Evolutionary conservation across 1,140 invertebrate genomes (phyloP), one percentile per base, ranked within the genome.

Genomic region (Liolophura sinensis): DNA sequence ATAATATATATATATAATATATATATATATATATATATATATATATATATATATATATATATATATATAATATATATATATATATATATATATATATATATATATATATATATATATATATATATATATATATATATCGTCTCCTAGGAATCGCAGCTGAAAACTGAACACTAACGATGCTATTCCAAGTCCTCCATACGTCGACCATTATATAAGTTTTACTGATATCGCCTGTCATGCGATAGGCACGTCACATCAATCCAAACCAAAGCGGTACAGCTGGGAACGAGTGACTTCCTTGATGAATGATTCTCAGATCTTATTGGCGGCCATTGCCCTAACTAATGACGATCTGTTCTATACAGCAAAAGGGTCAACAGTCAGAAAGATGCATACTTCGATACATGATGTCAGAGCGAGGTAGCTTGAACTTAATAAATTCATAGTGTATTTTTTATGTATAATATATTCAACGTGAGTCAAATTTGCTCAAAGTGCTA

Each of bases 271-370:
- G 3, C 22, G 22, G 51, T n/a, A 3, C 12, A 52, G 12, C 22
- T n/a, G 1, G 18, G 51, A 24, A 52, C 18, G 12, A 52, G n/a
- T 7, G 22, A 52, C 18, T n/a, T 24, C 18, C 22, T 12, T n/a
- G 51, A n/a, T n/a, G 3, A 52, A n/a, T 52, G 51, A 52, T 64
- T 64, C 22, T 64, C 40, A 40, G 31, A 40, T 64, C 11, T 48
- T 56, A 48, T 18, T 20, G 56, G 62, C 62, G 12, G 49, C 47
- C 46, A 65, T 73, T 46, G 50, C 69, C 80, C 80, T 12, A 66
- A 77, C 52, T 40, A 40, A 40, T 40, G 31, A 40, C 31, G 31
- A 3, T 40, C 31, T 40, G 31, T 40, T 40, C 31, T 9, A 40
- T 40, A 40, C 31, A 40, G 31, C 3, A 40, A 40, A 40, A 5